Percentiles rank a stretch among this genome's conserved stretches.
phyloP scores from a whole-genome alignment of 2,113 vertebrate genomes.

The Callipepla squamata region DNA sequence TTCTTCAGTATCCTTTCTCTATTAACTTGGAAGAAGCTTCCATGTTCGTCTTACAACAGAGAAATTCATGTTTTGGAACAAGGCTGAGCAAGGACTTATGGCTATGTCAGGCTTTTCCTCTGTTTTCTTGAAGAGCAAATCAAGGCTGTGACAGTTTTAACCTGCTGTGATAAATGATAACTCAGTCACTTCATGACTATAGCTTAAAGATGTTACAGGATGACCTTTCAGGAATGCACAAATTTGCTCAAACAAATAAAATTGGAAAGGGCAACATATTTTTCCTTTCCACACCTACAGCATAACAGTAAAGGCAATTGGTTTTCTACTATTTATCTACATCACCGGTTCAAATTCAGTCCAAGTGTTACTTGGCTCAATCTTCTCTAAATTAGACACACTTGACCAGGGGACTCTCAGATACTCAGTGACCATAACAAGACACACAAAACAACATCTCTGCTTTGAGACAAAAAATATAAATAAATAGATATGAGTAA shows the following conservation, averaged over 20 bases:
- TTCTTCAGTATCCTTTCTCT: neutral
- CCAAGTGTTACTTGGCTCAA: neutral
- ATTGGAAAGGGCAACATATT: neutral
- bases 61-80: neutral
- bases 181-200: neutral
- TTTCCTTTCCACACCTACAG: neutral
- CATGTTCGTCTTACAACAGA: neutral
- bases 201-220: neutral
- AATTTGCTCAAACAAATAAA: conserved; percentile 19
- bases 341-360: neutral
- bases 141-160: neutral
- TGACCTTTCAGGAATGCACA: conserved; percentile 23
- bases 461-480: neutral
- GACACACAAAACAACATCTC: neutral
- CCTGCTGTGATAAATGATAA: conserved; percentile 20
- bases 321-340: neutral
- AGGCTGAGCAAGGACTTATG: neutral
- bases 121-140: neutral
- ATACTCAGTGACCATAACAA: neutral
- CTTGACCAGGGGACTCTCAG: neutral
- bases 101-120: neutral
- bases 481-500: neutral
- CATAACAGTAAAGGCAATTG: neutral
- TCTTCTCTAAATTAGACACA: neutral
- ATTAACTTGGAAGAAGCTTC: neutral